These are phyloP conservation scores for Microplitis deprimator DNA, from an alignment of 2,888 invertebrate genomes.

Conservation along the genomic window DNA sequence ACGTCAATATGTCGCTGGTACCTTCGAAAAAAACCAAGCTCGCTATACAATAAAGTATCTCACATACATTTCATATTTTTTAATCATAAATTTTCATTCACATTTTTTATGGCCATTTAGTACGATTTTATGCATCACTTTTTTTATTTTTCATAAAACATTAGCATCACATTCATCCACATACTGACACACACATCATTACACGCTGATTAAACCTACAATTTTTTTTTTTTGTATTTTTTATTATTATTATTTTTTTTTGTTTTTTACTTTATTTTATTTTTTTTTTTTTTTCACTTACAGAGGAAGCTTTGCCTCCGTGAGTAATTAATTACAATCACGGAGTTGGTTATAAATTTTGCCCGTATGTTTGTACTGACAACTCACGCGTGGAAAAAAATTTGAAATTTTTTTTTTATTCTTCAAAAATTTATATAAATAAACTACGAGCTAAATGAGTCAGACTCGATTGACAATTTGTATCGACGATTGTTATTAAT, in stretches of 20 bases:
- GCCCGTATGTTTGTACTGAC: slow-evolving; percentile 4
- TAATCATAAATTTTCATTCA: neutral
- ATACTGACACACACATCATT: slow-evolving; percentile 26
- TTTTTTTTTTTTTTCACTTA: slow-evolving; percentile 26
- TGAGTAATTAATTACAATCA: neutral
- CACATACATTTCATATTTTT: slow-evolving; percentile 16
- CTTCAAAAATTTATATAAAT: neutral
- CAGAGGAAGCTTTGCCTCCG: slow-evolving; percentile 25
- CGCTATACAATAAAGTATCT: neutral
- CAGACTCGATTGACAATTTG: neutral
- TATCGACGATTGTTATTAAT: neutral
- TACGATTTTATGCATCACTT: slow-evolving; percentile 18
- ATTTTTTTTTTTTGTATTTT: slow-evolving; percentile 34
- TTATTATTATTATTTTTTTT: slow-evolving; percentile 10
- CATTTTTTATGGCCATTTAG: slow-evolving; percentile 53
- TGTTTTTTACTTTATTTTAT: slow-evolving; percentile 9
- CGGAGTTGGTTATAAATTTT: slow-evolving; percentile 12
- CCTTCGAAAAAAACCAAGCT: neutral
- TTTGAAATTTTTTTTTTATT: slow-evolving; percentile 2
- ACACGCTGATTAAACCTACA: slow-evolving; percentile 27
- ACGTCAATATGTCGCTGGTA: slow-evolving; percentile 18
- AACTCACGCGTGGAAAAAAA: neutral
- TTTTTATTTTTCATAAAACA: neutral
- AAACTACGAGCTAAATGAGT: neutral
- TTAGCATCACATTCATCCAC: slow-evolving; percentile 20